A percentile compares a stretch with the other conserved stretches of the same genome.
These are phyloP conservation scores for Enteromius fasciolatus DNA, from an alignment of 2,797 vertebrate genomes.

Conservation along the genomic window DNA sequence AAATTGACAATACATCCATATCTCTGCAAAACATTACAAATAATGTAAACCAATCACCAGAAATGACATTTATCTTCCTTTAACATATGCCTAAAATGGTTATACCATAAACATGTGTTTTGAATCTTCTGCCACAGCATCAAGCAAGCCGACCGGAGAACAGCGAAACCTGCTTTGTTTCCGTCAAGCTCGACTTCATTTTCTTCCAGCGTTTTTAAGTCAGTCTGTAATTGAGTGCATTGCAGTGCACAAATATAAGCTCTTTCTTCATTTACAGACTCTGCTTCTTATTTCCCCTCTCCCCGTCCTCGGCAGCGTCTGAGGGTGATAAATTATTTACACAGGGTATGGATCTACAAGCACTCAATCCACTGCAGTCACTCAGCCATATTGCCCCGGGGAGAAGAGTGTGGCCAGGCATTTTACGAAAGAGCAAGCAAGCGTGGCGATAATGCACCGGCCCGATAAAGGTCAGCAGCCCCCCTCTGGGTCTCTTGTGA, in stretches of 20 bases:
- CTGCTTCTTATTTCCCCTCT: slow-evolving; percentile 55
- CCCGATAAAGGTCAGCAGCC: slow-evolving; percentile 78
- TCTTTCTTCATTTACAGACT: slow-evolving; percentile 48
- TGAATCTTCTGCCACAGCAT: background rate
- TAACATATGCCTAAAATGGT: background rate
- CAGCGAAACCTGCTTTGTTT: slow-evolving; percentile 39
- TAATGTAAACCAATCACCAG: background rate
- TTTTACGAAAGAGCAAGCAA: slow-evolving; percentile 78
- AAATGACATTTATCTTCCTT: background rate
- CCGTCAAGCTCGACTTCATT: slow-evolving; percentile 27
- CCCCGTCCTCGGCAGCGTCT: slow-evolving; percentile 47
- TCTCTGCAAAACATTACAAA: background rate
- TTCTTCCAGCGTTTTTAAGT: slow-evolving; percentile 33
- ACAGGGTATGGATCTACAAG: slow-evolving; percentile 72
- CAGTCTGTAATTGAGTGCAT: slow-evolving; percentile 58
- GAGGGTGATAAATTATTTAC: slow-evolving; percentile 72
- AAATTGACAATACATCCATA: background rate
- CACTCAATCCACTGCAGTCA: slow-evolving; percentile 68
- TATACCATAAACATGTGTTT: background rate
- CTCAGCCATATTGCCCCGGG: slow-evolving; percentile 68
- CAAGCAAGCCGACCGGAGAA: background rate
- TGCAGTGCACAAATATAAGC: slow-evolving; percentile 57
- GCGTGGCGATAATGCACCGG: slow-evolving; percentile 70
- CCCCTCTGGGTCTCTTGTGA: slow-evolving; percentile 77
- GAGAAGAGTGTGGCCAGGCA: slow-evolving; percentile 69